Percentiles rank a stretch among this genome's conserved stretches.
Evolutionary conservation across 1,140 invertebrate genomes (phyloP).

Genomic region (Pararge aegeria): DNA sequence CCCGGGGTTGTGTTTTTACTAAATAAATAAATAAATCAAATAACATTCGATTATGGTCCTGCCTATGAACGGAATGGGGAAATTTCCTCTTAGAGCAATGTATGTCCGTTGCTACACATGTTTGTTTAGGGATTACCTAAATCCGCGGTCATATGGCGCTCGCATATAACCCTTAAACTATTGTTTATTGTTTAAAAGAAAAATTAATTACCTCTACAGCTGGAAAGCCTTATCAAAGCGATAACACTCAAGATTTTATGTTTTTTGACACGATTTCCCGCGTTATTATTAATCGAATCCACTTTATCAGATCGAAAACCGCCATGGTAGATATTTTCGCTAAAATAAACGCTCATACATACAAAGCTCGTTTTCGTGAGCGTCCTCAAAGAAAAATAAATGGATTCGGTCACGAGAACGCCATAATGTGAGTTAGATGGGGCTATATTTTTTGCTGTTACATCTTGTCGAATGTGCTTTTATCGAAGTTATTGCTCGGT

Average conservation of each 20-base stretch:
- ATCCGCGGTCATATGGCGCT: no score
- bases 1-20: no score
- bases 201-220: slow-evolving; percentile 9
- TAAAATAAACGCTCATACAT: slow-evolving; percentile 57
- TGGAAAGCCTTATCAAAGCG: slow-evolving; percentile 15
- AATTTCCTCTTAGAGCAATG: no score
- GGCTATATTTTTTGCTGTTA: slow-evolving; percentile 49
- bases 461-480: slow-evolving; percentile 60
- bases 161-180: background rate
- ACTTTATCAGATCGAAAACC: slow-evolving; percentile 47
- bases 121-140: no score
- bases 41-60: no score
- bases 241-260: slow-evolving; percentile 14
- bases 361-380: slow-evolving; percentile 63
- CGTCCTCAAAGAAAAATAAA: slow-evolving; percentile 64
- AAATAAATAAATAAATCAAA: no score
- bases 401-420: slow-evolving; percentile 56
- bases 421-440: slow-evolving; percentile 61
- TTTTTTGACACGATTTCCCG: slow-evolving; percentile 26
- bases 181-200: background rate
- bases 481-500: slow-evolving; percentile 52
- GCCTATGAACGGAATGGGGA: no score
- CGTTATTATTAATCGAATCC: slow-evolving; percentile 47
- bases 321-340: slow-evolving; percentile 42
- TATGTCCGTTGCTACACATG: no score